Base-by-base conservation (phyloP, 2,888 invertebrate genomes). In the Acleris emargana region DNA sequence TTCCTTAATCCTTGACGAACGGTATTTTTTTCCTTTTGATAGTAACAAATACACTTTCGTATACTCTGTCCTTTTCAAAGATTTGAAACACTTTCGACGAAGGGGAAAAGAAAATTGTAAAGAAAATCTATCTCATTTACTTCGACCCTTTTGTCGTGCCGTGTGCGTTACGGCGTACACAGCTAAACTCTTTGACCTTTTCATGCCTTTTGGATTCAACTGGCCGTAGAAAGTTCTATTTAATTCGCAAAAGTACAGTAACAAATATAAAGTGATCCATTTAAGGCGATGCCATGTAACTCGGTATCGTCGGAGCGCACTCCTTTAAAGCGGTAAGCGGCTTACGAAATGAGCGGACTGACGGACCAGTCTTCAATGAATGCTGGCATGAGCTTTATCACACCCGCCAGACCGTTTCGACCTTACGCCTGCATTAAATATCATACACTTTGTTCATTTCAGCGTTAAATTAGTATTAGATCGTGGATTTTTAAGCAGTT, bases 271-370 rank as follows among this genome's bases (percentile, higher is more conserved):
- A 75, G 70, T 76, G 72, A 47, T 54, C 83, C 88, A 73, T 87
- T 82, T 86, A 89, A 76, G 88, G 89, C 69, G 69, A 71, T 67
- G 71, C 76, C 74, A 78, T 81, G 84, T 81, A 83, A 83, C 81
- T 75, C 76, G 81, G 84, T 84, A 83, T 87, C 84, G 76, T 76
- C 70, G 71, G 76, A 68, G 75, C 70, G 73, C 84, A 82, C 82
- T 82, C 88, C 86, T 89, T 89, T 86, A 87, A 86, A 81, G 87
- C 82, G 78, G 79, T 82, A 84, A 84, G 84, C 81, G 73, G 85
- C 83, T 89, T 89, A 87, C 85, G 87, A 86, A 87, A 88, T 84
- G 84, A 84, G 83, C 81, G 82, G 77, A 74, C 72, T 69, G 72
- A 71, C 67, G 20, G 16, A 20, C 18, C n/a, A 32, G 52, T 45